phyloP scores from a whole-genome alignment of 1,140 invertebrate species.

The Drosophila jambulina region DNA sequence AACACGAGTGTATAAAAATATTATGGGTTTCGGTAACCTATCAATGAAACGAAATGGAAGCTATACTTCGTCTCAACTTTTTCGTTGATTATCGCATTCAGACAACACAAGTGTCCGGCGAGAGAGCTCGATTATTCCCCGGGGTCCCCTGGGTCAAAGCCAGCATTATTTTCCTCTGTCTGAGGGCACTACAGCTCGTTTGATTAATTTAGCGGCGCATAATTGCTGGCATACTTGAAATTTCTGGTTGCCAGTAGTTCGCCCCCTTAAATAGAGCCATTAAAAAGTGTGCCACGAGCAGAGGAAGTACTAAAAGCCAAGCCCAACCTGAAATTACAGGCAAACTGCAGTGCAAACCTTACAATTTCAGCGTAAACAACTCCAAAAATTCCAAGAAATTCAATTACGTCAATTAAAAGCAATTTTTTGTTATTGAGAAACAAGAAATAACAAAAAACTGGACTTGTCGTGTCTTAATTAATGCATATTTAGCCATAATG shows the following conservation, averaged over 20 bases:
- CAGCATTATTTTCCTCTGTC: slow-evolving; percentile 27
- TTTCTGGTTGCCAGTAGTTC: slow-evolving; percentile 14
- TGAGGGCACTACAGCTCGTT: background rate
- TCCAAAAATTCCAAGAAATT: slow-evolving; percentile 65
- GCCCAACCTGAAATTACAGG: slow-evolving; percentile 47
- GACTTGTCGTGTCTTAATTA: slow-evolving; percentile 53
- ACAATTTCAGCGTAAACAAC: slow-evolving; percentile 42
- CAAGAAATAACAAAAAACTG: slow-evolving; percentile 9
- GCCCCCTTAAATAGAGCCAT: background rate
- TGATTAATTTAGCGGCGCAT: slow-evolving; percentile 30
- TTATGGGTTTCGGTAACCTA: slow-evolving; percentile 12
- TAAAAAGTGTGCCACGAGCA: slow-evolving; percentile 65
- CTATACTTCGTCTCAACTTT: slow-evolving; percentile 20
- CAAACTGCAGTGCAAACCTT: slow-evolving; percentile 41
- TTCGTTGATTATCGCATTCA: slow-evolving; percentile 24
- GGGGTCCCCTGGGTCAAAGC: slow-evolving; percentile 24
- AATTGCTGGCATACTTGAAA: slow-evolving; percentile 21
- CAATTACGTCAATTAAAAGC: slow-evolving; percentile 63
- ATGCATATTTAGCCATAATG: slow-evolving; percentile 48
- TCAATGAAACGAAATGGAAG: slow-evolving; percentile 13
- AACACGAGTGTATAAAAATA: slow-evolving; percentile 3
- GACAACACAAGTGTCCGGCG: slow-evolving; percentile 1
- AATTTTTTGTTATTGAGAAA: slow-evolving; percentile 30
- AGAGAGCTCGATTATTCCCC: slow-evolving; percentile 9
- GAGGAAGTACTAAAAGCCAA: slow-evolving; percentile 41